Percentiles rank a stretch among this genome's conserved stretches.
Evolutionary conservation across 2,888 invertebrate species (phyloP).

Genomic region (Cheiracanthium punctorium): DNA sequence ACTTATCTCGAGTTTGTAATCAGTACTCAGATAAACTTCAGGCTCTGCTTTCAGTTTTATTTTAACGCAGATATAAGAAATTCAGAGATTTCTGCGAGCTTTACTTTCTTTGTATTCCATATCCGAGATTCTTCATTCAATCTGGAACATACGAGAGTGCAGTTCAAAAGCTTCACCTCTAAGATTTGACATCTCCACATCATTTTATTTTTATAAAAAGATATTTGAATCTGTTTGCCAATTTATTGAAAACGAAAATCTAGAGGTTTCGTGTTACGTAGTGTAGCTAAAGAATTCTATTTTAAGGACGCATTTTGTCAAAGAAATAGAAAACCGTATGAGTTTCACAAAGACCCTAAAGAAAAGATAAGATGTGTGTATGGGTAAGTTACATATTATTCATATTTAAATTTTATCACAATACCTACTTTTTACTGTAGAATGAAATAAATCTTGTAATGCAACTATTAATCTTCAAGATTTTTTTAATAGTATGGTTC

Average conservation of each 20-base stretch:
- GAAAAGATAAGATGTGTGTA: too few relatives aligned
- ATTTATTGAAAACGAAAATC: slow-evolving; percentile 13
- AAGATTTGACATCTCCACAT: neutral
- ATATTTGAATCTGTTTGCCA: slow-evolving; percentile 14
- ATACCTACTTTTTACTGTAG: too few relatives aligned
- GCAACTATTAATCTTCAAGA: too few relatives aligned
- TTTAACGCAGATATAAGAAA: neutral
- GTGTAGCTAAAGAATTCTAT: neutral
- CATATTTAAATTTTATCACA: too few relatives aligned
- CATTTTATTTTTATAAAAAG: neutral
- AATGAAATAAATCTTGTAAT: too few relatives aligned
- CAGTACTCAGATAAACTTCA: neutral
- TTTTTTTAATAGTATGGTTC: too few relatives aligned
- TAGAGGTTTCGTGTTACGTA: neutral
- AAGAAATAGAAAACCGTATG: neutral
- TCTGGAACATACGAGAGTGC: neutral
- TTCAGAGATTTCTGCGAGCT: neutral
- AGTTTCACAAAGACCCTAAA: neutral
- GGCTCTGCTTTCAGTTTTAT: neutral
- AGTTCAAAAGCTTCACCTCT: neutral
- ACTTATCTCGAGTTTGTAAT: slow-evolving; percentile 17
- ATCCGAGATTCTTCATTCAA: neutral
- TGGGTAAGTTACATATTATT: too few relatives aligned
- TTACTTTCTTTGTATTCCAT: neutral
- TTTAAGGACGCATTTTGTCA: neutral